Evolutionary conservation across 2,113 vertebrate species (phyloP), one percentile per base, ranked within the genome.

Genomic region (Rhabdornis inornatus): DNA sequence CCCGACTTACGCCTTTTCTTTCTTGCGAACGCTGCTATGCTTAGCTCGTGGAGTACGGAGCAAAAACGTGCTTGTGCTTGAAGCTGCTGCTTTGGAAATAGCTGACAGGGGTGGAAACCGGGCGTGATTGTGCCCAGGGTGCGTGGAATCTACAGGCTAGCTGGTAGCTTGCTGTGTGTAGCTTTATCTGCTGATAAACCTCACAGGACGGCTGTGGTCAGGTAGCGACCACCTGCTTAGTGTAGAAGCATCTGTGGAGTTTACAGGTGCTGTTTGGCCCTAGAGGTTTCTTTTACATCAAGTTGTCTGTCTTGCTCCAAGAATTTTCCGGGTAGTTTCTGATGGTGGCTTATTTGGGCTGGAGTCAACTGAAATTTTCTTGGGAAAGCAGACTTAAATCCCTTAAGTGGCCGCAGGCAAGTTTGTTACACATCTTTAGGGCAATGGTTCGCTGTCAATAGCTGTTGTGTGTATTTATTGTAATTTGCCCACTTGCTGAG

Each of bases 31-130:
- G 28, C 66, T 70, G 61, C 52, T 30, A 2, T 7, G 1, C 33
- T 39, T 30, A 4, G 13, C 10, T 28, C 0, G 20, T 6, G 3
- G 25, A 8, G 11, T 12, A 1, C 0, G 1, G 53, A 13, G 53
- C 18, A 7, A 17, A 78, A 79, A 21, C 1, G 3, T 23, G 35
- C 65, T 75, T 37, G 56, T 45, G 55, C 64, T 56, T 25, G 55
- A 13, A 56, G 11, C 24, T 37, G 27, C 20, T 31, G 53, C 10
- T 0, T 69, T 86, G n/a, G 39, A 68, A 42, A 33, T 21, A 13
- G 35, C 25, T 70, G 25, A 25, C 10, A 8, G 59, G 55, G 13
- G 5, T 78, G 56, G 8, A 13, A 63, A 39, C 14, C 7, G 19
- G 1, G 35, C 0, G 1, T 10, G 25, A 12, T 25, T 10, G 52